Evolutionary conservation across 2,797 vertebrate species (phyloP), one percentile per base, ranked within the genome.

Genomic region (Chromis chromis): DNA sequence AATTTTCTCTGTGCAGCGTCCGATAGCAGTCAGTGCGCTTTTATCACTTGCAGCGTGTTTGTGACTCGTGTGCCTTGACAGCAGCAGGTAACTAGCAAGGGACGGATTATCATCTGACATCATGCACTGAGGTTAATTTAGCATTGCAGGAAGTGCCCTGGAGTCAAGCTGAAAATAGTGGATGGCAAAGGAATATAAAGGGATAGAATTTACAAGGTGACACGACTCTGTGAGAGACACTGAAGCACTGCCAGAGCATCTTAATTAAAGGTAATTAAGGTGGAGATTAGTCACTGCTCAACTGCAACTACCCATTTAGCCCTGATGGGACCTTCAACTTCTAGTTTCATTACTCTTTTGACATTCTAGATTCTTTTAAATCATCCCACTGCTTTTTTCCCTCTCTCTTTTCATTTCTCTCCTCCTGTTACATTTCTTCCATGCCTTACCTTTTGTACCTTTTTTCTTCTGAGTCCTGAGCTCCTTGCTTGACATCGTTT

Each of bases 201-300:
- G 19, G 50, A 61, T 24, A 7, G 40, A 53, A 21, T 44, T 72
- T 46, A 66, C 31, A 61, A 42, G 10, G 52, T 50, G 52, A 68
- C 28, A 56, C 48, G 55, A 19, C 21, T 33, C 28, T 65, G 63
- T 36, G n/a, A 25, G 49, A 44, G 40, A 19, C 22, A 16, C 40
- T 71, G 59, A 74, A 61, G 57, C 6, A 16, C 70, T 76, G 82
- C 65, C 55, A 61, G 46, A 24, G 54, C 42, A 13, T 70, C 40
- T 66, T 78, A 60, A 62, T 77, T 49, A 10, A 49, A 53, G 61
- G 28, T 78, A 75, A 79, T 86, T 81, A 78, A 33, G 17, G 42
- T 62, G 24, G 58, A 55, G 27, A 83, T 83, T 76, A 78, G 70
- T 50, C 65, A 22, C 46, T 59, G 44, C 66, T 81, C 59, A n/a